Evolutionary conservation across 2,888 invertebrate genomes (phyloP), one percentile per base, ranked within the genome.

Genomic region (Heliconius ismenius): DNA sequence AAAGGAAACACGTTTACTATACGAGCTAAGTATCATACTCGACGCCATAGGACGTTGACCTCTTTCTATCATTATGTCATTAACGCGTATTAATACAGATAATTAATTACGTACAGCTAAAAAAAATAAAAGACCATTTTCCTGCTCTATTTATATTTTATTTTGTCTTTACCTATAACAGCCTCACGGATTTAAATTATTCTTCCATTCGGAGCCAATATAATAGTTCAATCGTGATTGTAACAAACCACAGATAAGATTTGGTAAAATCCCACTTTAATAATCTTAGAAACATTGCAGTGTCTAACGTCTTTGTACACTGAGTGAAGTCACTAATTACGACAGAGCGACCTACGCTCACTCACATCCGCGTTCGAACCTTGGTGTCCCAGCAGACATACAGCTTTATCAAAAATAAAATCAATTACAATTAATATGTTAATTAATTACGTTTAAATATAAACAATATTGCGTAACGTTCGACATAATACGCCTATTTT

Each of bases 401-500:
- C 24, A 32, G 18, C 18, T 6, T 21, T 64, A 63, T 43, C 54
- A 39, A 75, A 54, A 70, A 76, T 74, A 54, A 74, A 60, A 62
- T 74, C 60, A n/a, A 60, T 64, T 62, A 26, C 39, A 72, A 69
- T 54, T 58, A 77, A 18, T 65, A 49, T 75, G 15, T 60, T 36
- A 72, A 72, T 72, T 72, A 62, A 10, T 58, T 68, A n/a, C 75
- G 76, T 78, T 70, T 78, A 78, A 60, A 77, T 72, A 79, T 79
- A 76, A 77, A 80, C 77, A 72, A 67, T 76, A 79, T 83, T 81
- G 81, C 87, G 85, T 88, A 90, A 90, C 82, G 77, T 77, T 79
- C 81, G 79, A 80, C 86, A 86, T 86, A 86, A 88, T 89, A 85
- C 79, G 81, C 84, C 81, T 85, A 84, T 86, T 84, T 85, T 86